Base-by-base conservation (phyloP, 2,888 invertebrate species). In the Xylophagus ater region DNA sequence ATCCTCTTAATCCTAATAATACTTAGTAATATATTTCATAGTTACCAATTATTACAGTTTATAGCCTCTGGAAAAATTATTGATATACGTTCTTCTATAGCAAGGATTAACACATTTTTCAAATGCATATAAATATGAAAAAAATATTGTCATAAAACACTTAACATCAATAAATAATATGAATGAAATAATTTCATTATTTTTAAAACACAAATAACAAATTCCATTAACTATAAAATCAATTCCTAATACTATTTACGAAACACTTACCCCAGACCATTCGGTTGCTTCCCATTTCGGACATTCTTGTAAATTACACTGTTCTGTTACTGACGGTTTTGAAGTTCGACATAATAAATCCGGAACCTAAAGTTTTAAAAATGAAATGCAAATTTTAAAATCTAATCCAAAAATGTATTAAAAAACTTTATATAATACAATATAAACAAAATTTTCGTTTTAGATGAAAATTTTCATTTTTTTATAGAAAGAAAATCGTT, bases 221-320 rank as follows among this genome's bases (percentile, higher is more conserved):
- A 44, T 20, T 20, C n/a, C 26, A 32, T 9, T 38, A 15, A 29
- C 9, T 29, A 7, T 3, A 29, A 29, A 14, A 29, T 29, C n/a
- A 32, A 12, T 4, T 15, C 18, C 47, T 34, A 28, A 34, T 26
- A 19, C 8, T 28, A 26, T 34, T 38, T 25, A 38, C 33, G 26
- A 17, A 17, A 24, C 42, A 75, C 85, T 81, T 70, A 93, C 93
- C 70, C 83, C 80, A 37, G 89, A 88, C 93, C 93, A 93, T 41
- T 81, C 74, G 18, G 84, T 81, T 30, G 82, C n/a, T n/a, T n/a
- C 73, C 94, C 94, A 94, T 48, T 74, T 73, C 1, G 92, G 89
- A 59, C 94, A 94, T 45, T 84, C 81, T 52, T 82, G 76, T 47
- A 77, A 73, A 62, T 83, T 87, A 68, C 93, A 94, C 3, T 78